These are phyloP conservation scores for Isurus oxyrinchus DNA, from an alignment of 2,113 vertebrate species.

Conservation along the genomic window DNA sequence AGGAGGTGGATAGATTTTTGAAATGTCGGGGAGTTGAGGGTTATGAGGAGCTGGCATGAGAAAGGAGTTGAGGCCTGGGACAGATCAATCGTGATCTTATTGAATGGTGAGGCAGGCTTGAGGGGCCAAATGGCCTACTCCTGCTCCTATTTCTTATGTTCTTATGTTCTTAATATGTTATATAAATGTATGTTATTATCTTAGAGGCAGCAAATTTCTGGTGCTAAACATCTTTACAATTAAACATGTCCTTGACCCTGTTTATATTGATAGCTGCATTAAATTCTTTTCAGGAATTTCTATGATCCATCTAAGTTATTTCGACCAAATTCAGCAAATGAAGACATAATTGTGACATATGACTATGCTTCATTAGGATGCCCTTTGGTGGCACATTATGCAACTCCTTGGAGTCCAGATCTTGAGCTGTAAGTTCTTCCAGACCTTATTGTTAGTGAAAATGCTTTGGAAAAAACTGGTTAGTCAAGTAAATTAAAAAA, in stretches of 20 bases:
- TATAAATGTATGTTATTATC: not conserved
- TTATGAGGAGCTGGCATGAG: no score
- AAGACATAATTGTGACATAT: constrained; percentile 33
- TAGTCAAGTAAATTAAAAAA: not conserved
- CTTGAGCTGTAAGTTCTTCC: constrained; percentile 40
- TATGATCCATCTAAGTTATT: constrained; percentile 39
- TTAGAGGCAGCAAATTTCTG: not conserved
- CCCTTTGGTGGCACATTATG: constrained; percentile 39
- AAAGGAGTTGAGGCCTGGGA: no score
- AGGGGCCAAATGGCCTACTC: no score
- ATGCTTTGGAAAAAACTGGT: not conserved
- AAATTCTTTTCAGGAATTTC: constrained; percentile 20
- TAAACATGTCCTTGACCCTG: not conserved
- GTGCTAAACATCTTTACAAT: not conserved
- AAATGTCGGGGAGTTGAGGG: no score
- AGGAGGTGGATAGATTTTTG: no score
- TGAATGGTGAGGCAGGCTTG: no score
- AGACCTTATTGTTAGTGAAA: not conserved
- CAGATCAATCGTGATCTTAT: no score
- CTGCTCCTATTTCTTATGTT: no score
- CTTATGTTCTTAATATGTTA: not conserved
- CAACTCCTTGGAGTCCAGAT: constrained; percentile 36
- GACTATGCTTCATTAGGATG: constrained; percentile 31
- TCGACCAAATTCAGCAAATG: not conserved
- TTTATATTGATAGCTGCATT: not conserved